Evolutionary conservation across 1,140 invertebrate genomes (phyloP), one percentile per base, ranked within the genome.

Genomic region (Protaetia brevitarsis): DNA sequence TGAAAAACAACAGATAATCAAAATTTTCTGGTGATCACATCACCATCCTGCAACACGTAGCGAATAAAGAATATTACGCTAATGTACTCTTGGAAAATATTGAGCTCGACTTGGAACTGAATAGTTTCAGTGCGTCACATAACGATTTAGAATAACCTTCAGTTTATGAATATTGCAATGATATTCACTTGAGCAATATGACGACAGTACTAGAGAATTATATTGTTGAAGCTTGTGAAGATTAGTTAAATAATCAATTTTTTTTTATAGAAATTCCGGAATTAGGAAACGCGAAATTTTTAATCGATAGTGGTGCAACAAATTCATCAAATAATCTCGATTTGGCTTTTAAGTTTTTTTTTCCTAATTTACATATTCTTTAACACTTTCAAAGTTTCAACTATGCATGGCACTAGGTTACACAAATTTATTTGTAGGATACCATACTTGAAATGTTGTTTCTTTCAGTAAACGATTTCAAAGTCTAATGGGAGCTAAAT

Each of bases 231-330:
- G n/a, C 26, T 3, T 1, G 1, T 8, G n/a, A 59, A 21, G 5
- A n/a, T 23, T 10, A 19, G 4, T 19, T 36, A 41, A 63, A 63
- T 41, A 28, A 28, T 36, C 34, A 63, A 37, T 37, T 27, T 23
- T 34, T 11, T 11, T 62, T 21, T 29, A 62, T 62, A n/a, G 23
- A 34, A 6, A 34, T 62, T 7, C 29, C 29, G 16, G 60, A 62
- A 13, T 34, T 34, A 19, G 31, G 16, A 34, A 31, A 62, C 29
- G 29, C 19, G 36, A 45, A 56, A 45, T 34, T 51, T 64, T 56
- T 64, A 29, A 30, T 63, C 36, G 37, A 64, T 29, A 51, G 3
- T 27, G 63, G 63, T 10, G 63, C 63, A 27, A 56, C 37, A 8
- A 19, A 29, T 51, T 51, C 37, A 2, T 51, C 30, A 29, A 56